Base-by-base conservation (phyloP, 2,113 vertebrate genomes). In the Neodontobutis hainanensis region DNA sequence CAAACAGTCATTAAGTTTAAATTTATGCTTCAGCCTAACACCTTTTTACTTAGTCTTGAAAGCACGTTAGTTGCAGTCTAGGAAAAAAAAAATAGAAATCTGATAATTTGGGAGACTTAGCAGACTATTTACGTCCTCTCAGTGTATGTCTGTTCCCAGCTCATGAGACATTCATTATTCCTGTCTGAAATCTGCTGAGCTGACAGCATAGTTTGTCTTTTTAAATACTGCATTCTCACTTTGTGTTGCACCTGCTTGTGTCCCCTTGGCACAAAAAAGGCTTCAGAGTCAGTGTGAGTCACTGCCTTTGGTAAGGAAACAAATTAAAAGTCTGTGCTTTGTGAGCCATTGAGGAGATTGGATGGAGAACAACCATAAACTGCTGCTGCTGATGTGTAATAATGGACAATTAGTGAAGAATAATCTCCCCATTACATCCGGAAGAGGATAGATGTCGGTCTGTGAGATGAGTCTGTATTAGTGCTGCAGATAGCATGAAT, bases 321-420 rank as follows among this genome's bases (percentile, higher is more conserved):
- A 34, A 52, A 34, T 52, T 19, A 52, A 34, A 52, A 9, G 5
- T 34, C 19, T 52, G 50, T 16, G 50, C 27, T 34, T 11, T 11
- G 11, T 5, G 57, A 44, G 60, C n/a, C 73, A 77, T 68, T 75
- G 69, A 91, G 42, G 16, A 66, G 58, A 65, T 58, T 40, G 49
- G 52, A 59, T 58, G 51, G 19, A 70, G 58, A 75, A 42, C 52
- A 61, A 32, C 73, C 35, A 55, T 52, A 48, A 68, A 65, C 50
- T 46, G 32, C 68, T 52, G 47, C 27, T 5, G 0, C 42, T 40
- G 77, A n/a, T 38, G 19, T 61, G 36, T 27, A 27, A 35, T 77
- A 74, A 75, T 73, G 65, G 62, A 70, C 69, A 71, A 61, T 81
- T 74, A 81, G 57, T 19, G 50, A 62, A 47, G 47, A 61, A 70